Percentiles rank a stretch among this genome's conserved stretches.
Evolutionary conservation across 2,797 vertebrate genomes (phyloP).

Genomic region (Diceros bicornis): DNA sequence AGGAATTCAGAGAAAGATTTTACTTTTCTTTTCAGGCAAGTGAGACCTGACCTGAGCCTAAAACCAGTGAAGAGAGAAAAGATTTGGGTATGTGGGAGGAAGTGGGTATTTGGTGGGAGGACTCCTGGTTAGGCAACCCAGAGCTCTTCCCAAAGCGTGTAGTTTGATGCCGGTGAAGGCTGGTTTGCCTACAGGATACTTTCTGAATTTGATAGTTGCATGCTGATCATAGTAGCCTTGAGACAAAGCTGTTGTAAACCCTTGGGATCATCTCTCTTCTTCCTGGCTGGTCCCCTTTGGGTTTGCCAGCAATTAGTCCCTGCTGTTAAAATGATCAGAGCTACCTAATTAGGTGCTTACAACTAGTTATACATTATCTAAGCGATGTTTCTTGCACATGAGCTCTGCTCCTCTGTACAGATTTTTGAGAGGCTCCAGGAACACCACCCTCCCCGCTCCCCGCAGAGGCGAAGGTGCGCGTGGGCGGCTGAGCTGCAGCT

Average conservation of each 20-base stretch:
- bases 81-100: neutral
- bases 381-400: neutral
- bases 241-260: neutral
- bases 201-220: neutral
- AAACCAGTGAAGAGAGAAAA: neutral
- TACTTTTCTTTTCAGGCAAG: neutral
- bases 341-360: neutral
- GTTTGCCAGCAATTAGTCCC: neutral
- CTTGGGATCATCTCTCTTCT: neutral
- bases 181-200: neutral
- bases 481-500: too few species aligned
- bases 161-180: neutral
- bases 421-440: neutral
- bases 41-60: neutral
- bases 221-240: neutral
- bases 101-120: too few species aligned
- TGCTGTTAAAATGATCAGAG: neutral
- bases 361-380: neutral
- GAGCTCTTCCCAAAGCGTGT: neutral
- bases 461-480: too few species aligned
- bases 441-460: too few species aligned
- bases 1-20: slow-evolving; percentile 9
- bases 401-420: neutral
- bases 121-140: neutral
- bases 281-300: neutral